Conservation (phyloP, 2,113 vertebrate species). For the Argyrosomus japonicus region DNA sequence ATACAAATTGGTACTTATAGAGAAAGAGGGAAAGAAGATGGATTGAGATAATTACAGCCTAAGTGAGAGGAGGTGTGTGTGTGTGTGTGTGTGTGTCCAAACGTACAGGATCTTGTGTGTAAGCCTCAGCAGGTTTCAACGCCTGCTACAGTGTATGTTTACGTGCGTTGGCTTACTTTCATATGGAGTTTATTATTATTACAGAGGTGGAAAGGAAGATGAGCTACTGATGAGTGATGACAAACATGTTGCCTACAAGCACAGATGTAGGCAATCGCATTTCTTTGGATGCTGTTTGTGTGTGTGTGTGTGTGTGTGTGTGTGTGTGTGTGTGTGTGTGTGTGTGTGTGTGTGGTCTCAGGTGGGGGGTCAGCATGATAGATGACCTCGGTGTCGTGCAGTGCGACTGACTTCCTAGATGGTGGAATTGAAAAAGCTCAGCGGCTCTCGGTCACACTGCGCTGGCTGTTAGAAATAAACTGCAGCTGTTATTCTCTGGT, state of each 20-base stretch:
- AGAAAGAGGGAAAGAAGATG: slow-evolving; percentile 42
- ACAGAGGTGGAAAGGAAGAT: slow-evolving; percentile 25
- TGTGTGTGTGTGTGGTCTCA: slow-evolving; percentile 16
- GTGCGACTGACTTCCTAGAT: slow-evolving; percentile 19
- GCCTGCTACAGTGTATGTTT: slow-evolving; percentile 4
- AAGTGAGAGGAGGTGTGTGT: slow-evolving; percentile 37
- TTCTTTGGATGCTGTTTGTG: slow-evolving; percentile 5
- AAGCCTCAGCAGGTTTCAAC: not conserved
- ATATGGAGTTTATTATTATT: slow-evolving; percentile 19
- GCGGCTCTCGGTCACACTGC: not conserved
- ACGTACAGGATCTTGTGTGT: not conserved
- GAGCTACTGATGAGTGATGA: slow-evolving; percentile 57
- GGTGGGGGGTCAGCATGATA: slow-evolving; percentile 50
- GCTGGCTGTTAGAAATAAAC: slow-evolving; percentile 32
- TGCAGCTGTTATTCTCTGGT: slow-evolving; percentile 30
- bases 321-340: slow-evolving; percentile 8
- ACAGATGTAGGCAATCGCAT: not conserved
- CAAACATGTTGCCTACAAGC: slow-evolving; percentile 7
- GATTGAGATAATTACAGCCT: slow-evolving; percentile 65
- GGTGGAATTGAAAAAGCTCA: slow-evolving; percentile 42
- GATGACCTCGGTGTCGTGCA: slow-evolving; percentile 47
- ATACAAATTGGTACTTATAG: slow-evolving; percentile 70
- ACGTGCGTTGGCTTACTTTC: slow-evolving; percentile 10
- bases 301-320: not conserved
- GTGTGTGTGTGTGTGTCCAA: not conserved